Conservation (phyloP, 2,797 vertebrate species). For the Lophotriccus pileatus region DNA sequence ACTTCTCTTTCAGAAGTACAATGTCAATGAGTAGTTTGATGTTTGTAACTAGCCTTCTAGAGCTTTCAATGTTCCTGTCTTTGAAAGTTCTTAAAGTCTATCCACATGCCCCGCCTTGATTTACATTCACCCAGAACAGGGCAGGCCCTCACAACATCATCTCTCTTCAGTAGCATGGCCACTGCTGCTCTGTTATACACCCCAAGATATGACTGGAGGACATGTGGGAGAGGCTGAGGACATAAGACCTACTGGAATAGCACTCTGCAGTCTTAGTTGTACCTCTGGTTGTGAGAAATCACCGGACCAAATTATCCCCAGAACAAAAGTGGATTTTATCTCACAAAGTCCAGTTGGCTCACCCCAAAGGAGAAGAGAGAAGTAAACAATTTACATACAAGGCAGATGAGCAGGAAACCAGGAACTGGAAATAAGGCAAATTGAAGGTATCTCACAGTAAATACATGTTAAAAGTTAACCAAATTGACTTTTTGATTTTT, state of each 20-base stretch:
- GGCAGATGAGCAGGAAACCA: neutral
- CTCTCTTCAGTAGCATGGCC: neutral
- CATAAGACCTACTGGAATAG: neutral
- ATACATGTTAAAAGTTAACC: neutral
- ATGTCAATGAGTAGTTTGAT: neutral
- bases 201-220: neutral
- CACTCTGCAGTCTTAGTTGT: neutral
- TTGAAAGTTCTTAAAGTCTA: neutral
- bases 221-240: neutral
- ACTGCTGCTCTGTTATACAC: neutral
- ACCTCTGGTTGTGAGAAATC: neutral
- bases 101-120: rapidly evolving
- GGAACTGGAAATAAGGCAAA: neutral
- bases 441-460: neutral
- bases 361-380: neutral
- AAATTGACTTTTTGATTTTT: neutral
- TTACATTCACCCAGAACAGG: neutral
- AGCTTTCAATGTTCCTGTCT: neutral
- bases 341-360: neutral
- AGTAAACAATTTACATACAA: neutral
- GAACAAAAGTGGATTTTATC: neutral
- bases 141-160: neutral
- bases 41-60: neutral
- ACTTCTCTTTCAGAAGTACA: neutral
- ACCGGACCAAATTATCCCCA: neutral